These are phyloP conservation scores for Phenacoccus solenopsis DNA, from an alignment of 1,140 invertebrate genomes.

Conservation along the genomic window DNA sequence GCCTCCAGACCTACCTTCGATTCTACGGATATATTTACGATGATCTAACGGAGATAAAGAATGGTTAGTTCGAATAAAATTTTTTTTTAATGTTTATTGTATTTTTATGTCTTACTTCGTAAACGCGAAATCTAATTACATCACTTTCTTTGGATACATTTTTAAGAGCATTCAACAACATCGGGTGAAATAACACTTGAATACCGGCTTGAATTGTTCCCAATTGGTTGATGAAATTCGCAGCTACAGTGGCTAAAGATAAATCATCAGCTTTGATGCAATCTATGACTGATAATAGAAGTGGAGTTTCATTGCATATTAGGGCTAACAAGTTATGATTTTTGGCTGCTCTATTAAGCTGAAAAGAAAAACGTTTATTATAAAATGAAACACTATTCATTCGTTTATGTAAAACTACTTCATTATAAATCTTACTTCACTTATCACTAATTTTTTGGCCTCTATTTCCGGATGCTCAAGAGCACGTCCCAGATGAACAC, in stretches of 20 bases:
- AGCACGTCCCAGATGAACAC: slow-evolving; percentile 14
- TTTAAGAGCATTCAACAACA: slow-evolving; percentile 38
- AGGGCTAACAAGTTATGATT: slow-evolving; percentile 28
- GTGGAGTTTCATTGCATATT: slow-evolving; percentile 38
- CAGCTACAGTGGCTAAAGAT: slow-evolving; percentile 43
- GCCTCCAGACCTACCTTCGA: slow-evolving; percentile 43
- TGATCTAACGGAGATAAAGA: no score
- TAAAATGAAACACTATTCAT: not conserved
- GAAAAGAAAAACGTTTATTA: not conserved
- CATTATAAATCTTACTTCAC: slow-evolving; percentile 1
- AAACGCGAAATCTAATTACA: slow-evolving; percentile 43
- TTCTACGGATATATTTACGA: slow-evolving; percentile 47
- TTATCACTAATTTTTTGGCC: slow-evolving; percentile 19
- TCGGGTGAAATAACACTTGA: slow-evolving; percentile 36
- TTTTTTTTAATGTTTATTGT: no score
- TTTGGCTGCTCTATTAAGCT: slow-evolving; percentile 13
- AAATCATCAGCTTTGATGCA: slow-evolving; percentile 45
- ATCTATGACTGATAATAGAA: slow-evolving; percentile 40
- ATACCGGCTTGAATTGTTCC: slow-evolving; percentile 35
- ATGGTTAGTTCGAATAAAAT: no score
- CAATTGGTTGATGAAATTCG: slow-evolving; percentile 41
- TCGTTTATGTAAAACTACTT: not conserved
- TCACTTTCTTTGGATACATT: slow-evolving; percentile 39
- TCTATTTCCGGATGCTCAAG: slow-evolving; percentile 19
- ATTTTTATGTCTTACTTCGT: slow-evolving; percentile 51